These are phyloP conservation scores for Aphidoletes aphidimyza DNA, from an alignment of 2,888 invertebrate species.

Conservation along the genomic window DNA sequence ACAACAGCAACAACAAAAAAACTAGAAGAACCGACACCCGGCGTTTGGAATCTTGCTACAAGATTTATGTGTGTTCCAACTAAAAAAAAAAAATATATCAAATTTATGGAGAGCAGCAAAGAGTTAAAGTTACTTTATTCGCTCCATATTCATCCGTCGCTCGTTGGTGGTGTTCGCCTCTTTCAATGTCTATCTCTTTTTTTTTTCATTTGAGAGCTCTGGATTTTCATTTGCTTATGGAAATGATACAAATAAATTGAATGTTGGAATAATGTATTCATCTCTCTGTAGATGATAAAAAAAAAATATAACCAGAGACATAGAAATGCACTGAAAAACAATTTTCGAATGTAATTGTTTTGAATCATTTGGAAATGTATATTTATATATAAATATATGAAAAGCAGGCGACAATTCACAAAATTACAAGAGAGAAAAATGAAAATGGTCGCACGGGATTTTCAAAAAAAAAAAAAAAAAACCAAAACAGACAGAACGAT, in stretches of 20 bases:
- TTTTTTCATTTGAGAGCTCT: background rate
- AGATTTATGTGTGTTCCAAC: slow-evolving; percentile 43
- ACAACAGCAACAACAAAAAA: no score
- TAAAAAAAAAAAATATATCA: slow-evolving; percentile 14
- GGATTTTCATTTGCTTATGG: background rate
- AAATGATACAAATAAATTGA: slow-evolving; percentile 5
- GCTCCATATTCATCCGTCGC: background rate
- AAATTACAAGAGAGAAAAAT: slow-evolving; percentile 12
- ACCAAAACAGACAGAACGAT: no score
- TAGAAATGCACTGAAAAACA: background rate
- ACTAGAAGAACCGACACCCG: slow-evolving; percentile 19
- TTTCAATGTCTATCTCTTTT: background rate
- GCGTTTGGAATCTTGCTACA: slow-evolving; percentile 18
- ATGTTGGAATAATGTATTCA: background rate
- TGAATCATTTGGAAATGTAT: slow-evolving; percentile 37
- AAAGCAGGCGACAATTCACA: slow-evolving; percentile 17
- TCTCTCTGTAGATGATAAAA: no score
- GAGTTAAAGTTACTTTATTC: slow-evolving; percentile 2
- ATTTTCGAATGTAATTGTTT: background rate
- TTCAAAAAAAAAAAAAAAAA: no score
- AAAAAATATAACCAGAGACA: background rate
- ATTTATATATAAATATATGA: no score
- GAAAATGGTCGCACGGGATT: background rate
- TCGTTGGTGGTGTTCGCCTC: background rate
- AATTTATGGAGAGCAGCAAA: slow-evolving; percentile 34